These are phyloP conservation scores for Gnathonemus echidnorhynchus DNA, from an alignment of 2,113 vertebrate genomes.

Conservation along the genomic window DNA sequence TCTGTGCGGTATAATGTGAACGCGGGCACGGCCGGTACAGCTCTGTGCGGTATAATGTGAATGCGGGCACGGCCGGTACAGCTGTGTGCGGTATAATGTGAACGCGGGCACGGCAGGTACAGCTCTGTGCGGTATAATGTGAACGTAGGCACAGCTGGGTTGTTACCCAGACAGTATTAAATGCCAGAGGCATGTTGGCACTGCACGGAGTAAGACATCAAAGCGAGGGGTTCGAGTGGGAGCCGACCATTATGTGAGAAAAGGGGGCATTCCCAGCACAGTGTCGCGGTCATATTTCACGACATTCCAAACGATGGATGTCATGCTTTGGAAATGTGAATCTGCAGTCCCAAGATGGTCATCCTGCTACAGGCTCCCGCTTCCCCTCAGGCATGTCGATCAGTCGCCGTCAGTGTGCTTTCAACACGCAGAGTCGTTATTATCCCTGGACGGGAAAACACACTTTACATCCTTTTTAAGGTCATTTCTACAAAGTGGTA, in stretches of 20 bases:
- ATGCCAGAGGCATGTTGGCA: not conserved
- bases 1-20: not conserved
- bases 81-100: not conserved
- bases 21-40: constrained; percentile 19
- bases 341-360: not conserved
- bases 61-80: not conserved
- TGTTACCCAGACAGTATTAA: not conserved
- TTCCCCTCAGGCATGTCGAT: not conserved
- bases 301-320: not conserved
- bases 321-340: not conserved
- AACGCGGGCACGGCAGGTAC: not conserved
- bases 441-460: not conserved
- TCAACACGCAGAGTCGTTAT: not conserved
- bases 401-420: not conserved
- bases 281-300: not conserved
- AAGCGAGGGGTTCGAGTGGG: not conserved
- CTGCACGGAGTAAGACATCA: not conserved
- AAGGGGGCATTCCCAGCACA: not conserved
- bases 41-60: not conserved
- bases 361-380: too few relatives aligned
- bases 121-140: not conserved
- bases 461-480: not conserved
- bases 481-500: not conserved
- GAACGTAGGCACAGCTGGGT: not conserved
- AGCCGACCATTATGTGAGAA: not conserved